Base-by-base conservation (phyloP, 1,140 invertebrate species). In the Zaprionus capensis region DNA sequence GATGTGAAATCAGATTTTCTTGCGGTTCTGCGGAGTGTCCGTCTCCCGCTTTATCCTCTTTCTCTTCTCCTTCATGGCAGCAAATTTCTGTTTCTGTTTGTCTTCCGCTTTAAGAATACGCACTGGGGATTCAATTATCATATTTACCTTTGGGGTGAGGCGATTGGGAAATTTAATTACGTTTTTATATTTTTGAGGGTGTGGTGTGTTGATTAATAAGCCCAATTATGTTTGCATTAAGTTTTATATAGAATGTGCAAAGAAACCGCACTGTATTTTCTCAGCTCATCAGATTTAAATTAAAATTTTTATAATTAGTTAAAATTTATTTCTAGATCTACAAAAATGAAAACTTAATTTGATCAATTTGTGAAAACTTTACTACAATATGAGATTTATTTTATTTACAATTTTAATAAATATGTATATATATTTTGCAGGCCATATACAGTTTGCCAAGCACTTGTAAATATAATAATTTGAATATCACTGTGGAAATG, bases 51-150 rank as follows among this genome's bases (percentile, higher is more conserved):
- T 46, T n/a, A n/a, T 44, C n/a, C 11, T 17, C n/a, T 17, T 46
- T 17, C 2, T 79, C 80, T 80, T 74, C 38, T 80, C 65, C 68
- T 68, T 69, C 65, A 80, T 71, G 71, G 65, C 61, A 86, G 79
- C 76, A 86, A 86, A 85, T 82, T 69, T 79, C 66, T 57, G 72
- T 20, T 34, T 26, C 7, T 49, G 6, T 56, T 57, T 70, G 28
- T 34, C 24, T 57, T 55, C 5, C 36, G 38, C 62, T 58, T 28
- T 24, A 67, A 34, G 28, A 41, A 22, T 26, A 41, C 26, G 26
- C 28, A 69, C 73, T 80, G 78, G 17, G 17, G 71, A 80, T 82
- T 80, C 71, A 80, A 80, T 75, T 76, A 77, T 55, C 56, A 83
- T 74, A 69, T 80, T 84, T 72, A 61, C 67, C 72, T 38, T 34